phyloP scores from a whole-genome alignment of 2,797 vertebrate species.

The Carcharodon carcharias region DNA sequence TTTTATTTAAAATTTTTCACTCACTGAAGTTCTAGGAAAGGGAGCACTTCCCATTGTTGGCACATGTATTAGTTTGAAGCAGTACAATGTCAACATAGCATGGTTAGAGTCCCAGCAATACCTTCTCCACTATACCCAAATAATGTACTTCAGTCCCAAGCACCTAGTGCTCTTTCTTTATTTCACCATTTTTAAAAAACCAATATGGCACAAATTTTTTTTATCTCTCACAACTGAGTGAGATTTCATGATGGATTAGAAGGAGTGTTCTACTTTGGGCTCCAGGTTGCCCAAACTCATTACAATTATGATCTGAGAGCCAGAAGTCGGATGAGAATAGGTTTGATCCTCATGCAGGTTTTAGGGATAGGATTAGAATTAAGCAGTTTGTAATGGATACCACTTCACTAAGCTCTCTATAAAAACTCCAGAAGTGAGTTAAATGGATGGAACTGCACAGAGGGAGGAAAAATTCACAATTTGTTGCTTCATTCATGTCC shows the following conservation, averaged over 20 bases:
- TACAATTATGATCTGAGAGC: neutral
- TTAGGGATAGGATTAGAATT: neutral
- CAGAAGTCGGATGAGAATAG: neutral
- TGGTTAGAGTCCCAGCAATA: neutral
- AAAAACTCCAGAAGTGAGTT: neutral
- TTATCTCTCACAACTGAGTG: neutral
- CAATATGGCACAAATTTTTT: slow-evolving; percentile 1
- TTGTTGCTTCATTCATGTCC: neutral
- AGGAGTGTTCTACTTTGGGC: neutral
- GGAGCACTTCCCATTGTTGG: neutral
- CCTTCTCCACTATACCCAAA: neutral
- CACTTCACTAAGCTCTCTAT: neutral
- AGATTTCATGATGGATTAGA: neutral
- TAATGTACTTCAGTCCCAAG: neutral
- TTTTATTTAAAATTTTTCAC: neutral
- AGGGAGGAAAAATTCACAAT: neutral
- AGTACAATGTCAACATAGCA: neutral
- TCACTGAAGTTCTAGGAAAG: neutral
- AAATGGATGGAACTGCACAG: neutral
- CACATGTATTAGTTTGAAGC: neutral
- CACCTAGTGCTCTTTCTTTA: neutral
- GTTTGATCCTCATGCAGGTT: no score
- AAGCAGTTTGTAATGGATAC: neutral
- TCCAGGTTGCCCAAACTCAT: neutral
- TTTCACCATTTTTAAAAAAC: neutral